Percentiles rank a stretch among this genome's conserved stretches.
phyloP scores from a whole-genome alignment of 2,113 vertebrate genomes.

The Pomatostomus ruficeps region DNA sequence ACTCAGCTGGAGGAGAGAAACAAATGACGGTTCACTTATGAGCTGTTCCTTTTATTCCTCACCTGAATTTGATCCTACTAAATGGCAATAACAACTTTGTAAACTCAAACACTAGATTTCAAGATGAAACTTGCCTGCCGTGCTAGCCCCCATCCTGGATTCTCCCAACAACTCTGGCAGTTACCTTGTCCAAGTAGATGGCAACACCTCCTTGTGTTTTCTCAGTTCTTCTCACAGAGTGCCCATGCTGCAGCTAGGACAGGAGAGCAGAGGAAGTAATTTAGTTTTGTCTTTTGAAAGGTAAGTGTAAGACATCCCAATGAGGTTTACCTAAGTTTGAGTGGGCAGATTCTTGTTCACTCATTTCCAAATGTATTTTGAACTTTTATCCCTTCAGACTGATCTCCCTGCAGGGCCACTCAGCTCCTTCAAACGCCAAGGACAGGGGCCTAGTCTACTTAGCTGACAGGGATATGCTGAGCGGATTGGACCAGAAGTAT shows the following conservation, averaged over 20 bases:
- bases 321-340: background rate
- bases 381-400: background rate
- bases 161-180: background rate
- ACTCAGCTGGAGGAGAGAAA: constrained; percentile 22
- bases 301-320: background rate
- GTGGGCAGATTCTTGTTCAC: background rate
- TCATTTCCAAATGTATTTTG: background rate
- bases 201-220: constrained; percentile 6
- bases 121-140: background rate
- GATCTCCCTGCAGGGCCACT: background rate
- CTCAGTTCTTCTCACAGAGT: constrained; percentile 43
- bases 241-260: constrained; percentile 3
- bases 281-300: background rate
- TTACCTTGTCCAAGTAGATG: constrained; percentile 63
- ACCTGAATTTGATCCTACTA: background rate
- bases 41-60: background rate
- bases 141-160: background rate
- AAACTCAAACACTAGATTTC: background rate
- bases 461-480: background rate
- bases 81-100: background rate
- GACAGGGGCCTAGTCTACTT: background rate
- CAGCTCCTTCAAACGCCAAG: background rate
- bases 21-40: background rate
- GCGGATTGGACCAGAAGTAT: background rate
- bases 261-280: background rate